Evolutionary conservation across 2,888 invertebrate species (phyloP).

Genomic region (Ptilodon capucinus): DNA sequence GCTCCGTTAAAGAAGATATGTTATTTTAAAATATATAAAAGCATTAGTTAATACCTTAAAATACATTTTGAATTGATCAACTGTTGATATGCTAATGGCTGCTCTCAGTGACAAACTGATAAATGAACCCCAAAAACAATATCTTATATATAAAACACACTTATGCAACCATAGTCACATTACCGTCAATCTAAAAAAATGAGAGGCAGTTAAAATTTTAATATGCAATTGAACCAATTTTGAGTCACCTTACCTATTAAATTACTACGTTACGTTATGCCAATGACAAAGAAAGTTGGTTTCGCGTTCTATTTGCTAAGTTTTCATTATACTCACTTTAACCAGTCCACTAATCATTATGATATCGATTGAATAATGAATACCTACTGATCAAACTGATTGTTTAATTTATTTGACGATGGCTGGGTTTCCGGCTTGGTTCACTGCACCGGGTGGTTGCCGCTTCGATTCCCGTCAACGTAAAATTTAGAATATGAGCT

Average conservation of each 20-base stretch:
- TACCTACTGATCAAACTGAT: no score
- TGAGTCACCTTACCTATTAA: neutral
- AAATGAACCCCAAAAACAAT: neutral
- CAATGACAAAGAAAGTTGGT: neutral
- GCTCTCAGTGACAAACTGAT: conserved; percentile 38
- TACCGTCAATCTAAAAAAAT: neutral
- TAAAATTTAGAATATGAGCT: no score
- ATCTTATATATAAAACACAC: neutral
- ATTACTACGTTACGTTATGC: neutral
- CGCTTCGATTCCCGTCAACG: no score
- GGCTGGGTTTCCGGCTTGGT: no score
- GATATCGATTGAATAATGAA: neutral
- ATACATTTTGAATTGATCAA: neutral
- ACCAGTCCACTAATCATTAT: neutral
- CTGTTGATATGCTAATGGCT: conserved; percentile 33
- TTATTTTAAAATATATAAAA: no score
- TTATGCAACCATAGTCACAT: neutral
- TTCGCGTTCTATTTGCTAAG: neutral
- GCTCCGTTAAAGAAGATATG: no score
- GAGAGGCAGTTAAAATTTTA: conserved; percentile 18
- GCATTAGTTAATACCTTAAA: conserved; percentile 1
- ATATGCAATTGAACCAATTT: neutral
- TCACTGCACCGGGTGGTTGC: no score
- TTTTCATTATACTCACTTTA: neutral
- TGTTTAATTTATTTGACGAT: no score